phyloP scores from a whole-genome alignment of 1,140 invertebrate species.

The Procambarus clarkii region DNA sequence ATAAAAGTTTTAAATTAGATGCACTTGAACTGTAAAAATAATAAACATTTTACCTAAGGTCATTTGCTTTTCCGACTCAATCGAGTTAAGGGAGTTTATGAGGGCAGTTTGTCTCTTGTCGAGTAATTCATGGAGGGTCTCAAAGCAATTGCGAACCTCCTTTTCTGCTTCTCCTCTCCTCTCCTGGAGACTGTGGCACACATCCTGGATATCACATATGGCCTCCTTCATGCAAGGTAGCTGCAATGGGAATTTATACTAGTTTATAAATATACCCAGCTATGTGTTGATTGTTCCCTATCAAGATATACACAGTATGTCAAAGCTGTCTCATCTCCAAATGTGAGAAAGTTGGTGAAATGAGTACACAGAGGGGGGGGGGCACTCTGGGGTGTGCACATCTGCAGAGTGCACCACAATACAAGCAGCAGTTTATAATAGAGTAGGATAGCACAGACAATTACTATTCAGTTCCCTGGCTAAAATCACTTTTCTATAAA shows the following conservation, averaged over 20 bases:
- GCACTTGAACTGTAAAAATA: neutral
- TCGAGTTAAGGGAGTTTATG: slow-evolving; percentile 76
- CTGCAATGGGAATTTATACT: slow-evolving; percentile 51
- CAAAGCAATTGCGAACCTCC: slow-evolving; percentile 76
- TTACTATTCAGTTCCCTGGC: neutral
- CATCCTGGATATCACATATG: slow-evolving; percentile 75
- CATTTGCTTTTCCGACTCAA: slow-evolving; percentile 76
- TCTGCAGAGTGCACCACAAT: neutral
- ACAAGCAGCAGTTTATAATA: neutral
- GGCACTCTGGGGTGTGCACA: no score
- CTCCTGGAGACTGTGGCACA: slow-evolving; percentile 74
- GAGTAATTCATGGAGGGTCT: slow-evolving; percentile 75
- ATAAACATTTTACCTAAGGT: slow-evolving; percentile 73
- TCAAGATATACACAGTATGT: no score
- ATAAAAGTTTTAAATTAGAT: neutral
- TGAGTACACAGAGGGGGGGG: no score
- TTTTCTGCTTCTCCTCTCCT: slow-evolving; percentile 75
- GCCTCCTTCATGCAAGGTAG: slow-evolving; percentile 77
- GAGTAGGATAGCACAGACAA: slow-evolving; percentile 5
- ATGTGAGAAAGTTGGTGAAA: no score
- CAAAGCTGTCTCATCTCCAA: no score
- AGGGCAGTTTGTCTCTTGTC: slow-evolving; percentile 76
- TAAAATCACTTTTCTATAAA: neutral
- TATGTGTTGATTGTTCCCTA: no score
- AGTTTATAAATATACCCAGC: neutral